Conservation (phyloP, 2,797 vertebrate genomes). For the Bovichtus variegatus region DNA sequence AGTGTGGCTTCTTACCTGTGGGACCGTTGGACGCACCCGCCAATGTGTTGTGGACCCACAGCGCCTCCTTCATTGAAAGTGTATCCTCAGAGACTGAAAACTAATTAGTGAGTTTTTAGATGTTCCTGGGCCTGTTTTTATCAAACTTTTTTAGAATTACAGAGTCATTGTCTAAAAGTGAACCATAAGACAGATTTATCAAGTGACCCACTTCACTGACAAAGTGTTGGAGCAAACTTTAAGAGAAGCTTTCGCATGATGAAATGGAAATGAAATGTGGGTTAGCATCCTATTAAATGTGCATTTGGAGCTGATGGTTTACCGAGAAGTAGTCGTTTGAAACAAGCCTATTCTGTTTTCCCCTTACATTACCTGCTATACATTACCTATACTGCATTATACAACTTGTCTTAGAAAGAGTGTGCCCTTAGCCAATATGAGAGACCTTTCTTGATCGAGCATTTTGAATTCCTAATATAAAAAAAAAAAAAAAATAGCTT, state of each 20-base stretch:
- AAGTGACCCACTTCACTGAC: not conserved
- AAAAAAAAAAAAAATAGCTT: not conserved
- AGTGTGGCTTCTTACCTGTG: not conserved
- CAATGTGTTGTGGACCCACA: not conserved
- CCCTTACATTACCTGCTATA: conserved; percentile 8
- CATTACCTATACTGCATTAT: conserved; percentile 3
- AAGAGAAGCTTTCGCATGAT: not conserved
- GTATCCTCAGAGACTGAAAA: not conserved
- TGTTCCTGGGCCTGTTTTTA: not conserved
- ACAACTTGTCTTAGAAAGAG: not conserved
- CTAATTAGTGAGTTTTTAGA: not conserved
- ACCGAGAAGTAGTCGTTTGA: not conserved
- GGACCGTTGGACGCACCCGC: not conserved
- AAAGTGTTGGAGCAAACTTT: not conserved
- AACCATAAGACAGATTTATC: not conserved
- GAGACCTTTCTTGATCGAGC: not conserved
- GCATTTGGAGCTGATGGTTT: not conserved
- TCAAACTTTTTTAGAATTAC: not conserved
- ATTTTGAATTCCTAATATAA: not conserved
- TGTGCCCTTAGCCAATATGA: not conserved
- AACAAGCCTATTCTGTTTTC: not conserved
- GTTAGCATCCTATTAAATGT: not conserved
- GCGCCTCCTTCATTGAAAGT: not conserved
- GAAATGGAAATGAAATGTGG: not conserved
- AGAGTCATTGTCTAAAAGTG: not conserved